Percentiles rank a stretch among this genome's conserved stretches.
Conservation (phyloP, 2,888 invertebrate species). For the Lathronympha strigana region DNA sequence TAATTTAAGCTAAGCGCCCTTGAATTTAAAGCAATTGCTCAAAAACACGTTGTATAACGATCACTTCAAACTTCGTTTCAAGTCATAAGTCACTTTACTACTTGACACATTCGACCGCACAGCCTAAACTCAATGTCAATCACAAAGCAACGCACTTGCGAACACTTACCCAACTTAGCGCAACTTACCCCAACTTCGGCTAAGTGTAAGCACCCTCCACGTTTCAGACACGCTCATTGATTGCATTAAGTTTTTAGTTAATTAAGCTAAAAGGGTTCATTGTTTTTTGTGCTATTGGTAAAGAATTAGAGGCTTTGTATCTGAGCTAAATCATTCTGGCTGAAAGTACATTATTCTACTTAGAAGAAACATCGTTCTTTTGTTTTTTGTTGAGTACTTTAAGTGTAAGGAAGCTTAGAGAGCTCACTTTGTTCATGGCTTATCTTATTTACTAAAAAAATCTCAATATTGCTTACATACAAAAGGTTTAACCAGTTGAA, state of each 20-base stretch:
- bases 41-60: too few species aligned
- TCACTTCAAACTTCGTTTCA: too few species aligned
- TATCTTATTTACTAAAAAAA: too few species aligned
- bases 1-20: too few species aligned
- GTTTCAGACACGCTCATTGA: background rate
- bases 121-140: background rate
- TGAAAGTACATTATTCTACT: background rate
- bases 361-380: background rate
- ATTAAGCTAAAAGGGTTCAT: slow-evolving; percentile 10
- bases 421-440: too few species aligned
- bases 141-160: slow-evolving; percentile 13
- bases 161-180: slow-evolving; percentile 6
- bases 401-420: background rate
- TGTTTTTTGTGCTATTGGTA: background rate
- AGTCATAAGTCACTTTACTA: too few species aligned
- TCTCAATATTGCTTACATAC: too few species aligned
- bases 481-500: too few species aligned
- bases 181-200: slow-evolving; percentile 3
- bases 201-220: slow-evolving; percentile 2
- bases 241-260: slow-evolving; percentile 2
- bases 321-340: background rate
- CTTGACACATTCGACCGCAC: background rate
- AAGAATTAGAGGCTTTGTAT: slow-evolving; percentile 6
- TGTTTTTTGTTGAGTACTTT: background rate
- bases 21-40: too few species aligned